phyloP scores from a whole-genome alignment of 2,888 invertebrate genomes.

The Fragum sueziense region DNA sequence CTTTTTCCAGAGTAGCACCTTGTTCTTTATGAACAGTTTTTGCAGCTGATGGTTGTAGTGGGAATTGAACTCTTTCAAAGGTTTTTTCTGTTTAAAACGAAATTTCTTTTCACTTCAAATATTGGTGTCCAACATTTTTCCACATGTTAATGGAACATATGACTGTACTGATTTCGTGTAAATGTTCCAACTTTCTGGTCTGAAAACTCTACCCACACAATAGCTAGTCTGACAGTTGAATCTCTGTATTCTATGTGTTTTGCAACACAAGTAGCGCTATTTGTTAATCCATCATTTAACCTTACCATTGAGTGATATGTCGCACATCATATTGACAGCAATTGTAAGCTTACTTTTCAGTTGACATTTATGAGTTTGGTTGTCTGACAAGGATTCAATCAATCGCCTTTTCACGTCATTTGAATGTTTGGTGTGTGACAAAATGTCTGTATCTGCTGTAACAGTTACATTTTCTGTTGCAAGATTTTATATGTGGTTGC shows the following conservation, averaged over 20 bases:
- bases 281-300: constrained; percentile 46
- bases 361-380: background rate
- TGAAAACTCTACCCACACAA: background rate
- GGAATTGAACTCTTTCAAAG: constrained; percentile 49
- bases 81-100: constrained; percentile 39
- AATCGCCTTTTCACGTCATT: background rate
- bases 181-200: background rate
- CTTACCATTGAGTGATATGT: constrained; percentile 40
- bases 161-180: background rate
- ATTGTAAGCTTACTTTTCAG: constrained; percentile 14
- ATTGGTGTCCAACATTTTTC: constrained; percentile 42
- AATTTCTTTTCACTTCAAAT: constrained; percentile 47
- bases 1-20: constrained; percentile 37
- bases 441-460: background rate
- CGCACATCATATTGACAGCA: constrained; percentile 34
- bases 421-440: background rate
- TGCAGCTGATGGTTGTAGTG: constrained; percentile 42
- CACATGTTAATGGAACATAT: background rate
- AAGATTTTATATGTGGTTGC: constrained; percentile 20
- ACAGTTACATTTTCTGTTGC: constrained; percentile 28
- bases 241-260: constrained; percentile 39
- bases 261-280: constrained; percentile 38
- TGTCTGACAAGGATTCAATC: background rate
- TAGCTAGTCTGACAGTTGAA: background rate
- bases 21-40: constrained; percentile 50